Evolutionary conservation across 2,888 invertebrate genomes (phyloP).

Genomic region (Dolichomitus sp.): DNA sequence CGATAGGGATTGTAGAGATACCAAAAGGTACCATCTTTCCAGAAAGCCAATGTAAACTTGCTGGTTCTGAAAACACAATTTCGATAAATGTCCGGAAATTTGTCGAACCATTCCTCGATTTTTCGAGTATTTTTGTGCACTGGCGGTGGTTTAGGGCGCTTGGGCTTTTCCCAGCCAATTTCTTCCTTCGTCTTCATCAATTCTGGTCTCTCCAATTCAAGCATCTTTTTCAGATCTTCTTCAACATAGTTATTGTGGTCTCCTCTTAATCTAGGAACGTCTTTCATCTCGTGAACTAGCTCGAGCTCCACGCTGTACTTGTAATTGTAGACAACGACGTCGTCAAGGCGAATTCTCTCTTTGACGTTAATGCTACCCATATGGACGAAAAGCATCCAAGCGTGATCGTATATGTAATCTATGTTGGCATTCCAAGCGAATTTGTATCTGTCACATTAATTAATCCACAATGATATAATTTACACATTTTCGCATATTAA

Average conservation of each 20-base stretch:
- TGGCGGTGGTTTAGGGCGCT: conserved; percentile 53
- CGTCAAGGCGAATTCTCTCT: conserved; percentile 77
- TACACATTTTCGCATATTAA: background rate
- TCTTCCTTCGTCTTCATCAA: conserved; percentile 70
- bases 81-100: conserved; percentile 71
- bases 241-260: conserved; percentile 72
- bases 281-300: conserved; percentile 75
- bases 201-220: conserved; percentile 72
- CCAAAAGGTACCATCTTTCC: conserved; percentile 81
- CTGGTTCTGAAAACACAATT: conserved; percentile 79
- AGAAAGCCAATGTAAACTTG: conserved; percentile 79
- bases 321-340: conserved; percentile 82
- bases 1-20: conserved; percentile 82
- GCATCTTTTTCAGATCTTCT: conserved; percentile 59
- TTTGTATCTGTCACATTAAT: conserved; percentile 75
- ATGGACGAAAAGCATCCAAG: conserved; percentile 81
- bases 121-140: conserved; percentile 69
- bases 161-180: conserved; percentile 75
- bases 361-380: conserved; percentile 78
- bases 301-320: conserved; percentile 81
- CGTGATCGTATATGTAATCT: conserved; percentile 82
- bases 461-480: conserved; percentile 12
- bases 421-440: conserved; percentile 79
- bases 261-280: conserved; percentile 59
- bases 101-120: conserved; percentile 79